These are phyloP conservation scores for Cheilosia urbana DNA, from an alignment of 2,888 invertebrate genomes.

Conservation along the genomic window DNA sequence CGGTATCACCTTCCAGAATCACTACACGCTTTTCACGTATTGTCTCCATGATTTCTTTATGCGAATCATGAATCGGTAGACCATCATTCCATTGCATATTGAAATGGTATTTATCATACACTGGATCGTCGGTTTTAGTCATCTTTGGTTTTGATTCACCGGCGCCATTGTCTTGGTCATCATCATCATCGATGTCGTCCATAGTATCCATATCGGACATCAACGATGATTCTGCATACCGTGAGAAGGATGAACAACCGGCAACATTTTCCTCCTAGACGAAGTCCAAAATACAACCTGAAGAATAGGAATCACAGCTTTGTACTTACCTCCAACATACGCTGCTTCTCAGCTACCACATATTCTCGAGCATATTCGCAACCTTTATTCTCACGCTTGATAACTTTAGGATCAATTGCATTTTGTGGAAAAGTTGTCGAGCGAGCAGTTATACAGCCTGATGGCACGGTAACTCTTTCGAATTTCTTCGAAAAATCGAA, in stretches of 20 bases:
- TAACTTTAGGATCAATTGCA: conserved; percentile 71
- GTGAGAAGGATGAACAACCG: neutral
- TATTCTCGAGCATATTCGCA: conserved; percentile 79
- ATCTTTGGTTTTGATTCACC: conserved; percentile 67
- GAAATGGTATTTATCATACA: conserved; percentile 80
- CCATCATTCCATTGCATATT: conserved; percentile 79
- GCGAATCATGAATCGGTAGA: conserved; percentile 81
- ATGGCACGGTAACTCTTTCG: conserved; percentile 76
- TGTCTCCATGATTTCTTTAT: conserved; percentile 87
- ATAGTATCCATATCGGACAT: conserved; percentile 78
- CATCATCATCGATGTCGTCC: conserved; percentile 79
- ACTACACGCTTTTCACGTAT: conserved; percentile 87
- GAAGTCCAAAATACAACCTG: neutral
- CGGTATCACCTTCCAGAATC: conserved; percentile 96
- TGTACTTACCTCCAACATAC: conserved; percentile 78
- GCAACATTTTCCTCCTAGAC: conserved; percentile 48
- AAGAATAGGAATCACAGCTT: neutral
- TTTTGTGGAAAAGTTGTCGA: conserved; percentile 49
- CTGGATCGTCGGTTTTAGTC: conserved; percentile 77
- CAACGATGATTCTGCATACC: conserved; percentile 15
- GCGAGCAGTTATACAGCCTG: conserved; percentile 76
- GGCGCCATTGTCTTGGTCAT: conserved; percentile 62
- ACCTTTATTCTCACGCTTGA: conserved; percentile 79
- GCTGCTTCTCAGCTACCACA: conserved; percentile 78
- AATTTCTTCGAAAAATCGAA: conserved; percentile 82